phyloP scores from a whole-genome alignment of 2,888 invertebrate genomes.

The Pachycephus smyrnensis region DNA sequence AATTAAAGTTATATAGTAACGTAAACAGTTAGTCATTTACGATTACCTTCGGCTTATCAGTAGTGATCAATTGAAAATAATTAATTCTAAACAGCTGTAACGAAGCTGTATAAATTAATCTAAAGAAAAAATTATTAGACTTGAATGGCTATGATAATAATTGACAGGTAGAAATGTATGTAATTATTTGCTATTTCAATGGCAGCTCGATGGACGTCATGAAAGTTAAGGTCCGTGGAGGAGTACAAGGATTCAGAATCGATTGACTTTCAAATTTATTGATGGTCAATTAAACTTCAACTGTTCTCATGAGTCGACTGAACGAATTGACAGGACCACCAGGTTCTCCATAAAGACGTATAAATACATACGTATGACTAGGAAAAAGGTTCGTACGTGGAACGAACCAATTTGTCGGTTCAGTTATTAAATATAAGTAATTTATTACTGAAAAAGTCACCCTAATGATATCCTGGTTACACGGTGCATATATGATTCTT shows the following conservation, averaged over 20 bases:
- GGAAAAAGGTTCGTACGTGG: background rate
- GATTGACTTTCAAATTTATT: background rate
- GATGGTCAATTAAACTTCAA: background rate
- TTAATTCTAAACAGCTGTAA: too few species aligned
- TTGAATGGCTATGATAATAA: too few species aligned
- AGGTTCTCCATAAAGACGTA: background rate
- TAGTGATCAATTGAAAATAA: too few species aligned
- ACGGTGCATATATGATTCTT: background rate
- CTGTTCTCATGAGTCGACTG: background rate
- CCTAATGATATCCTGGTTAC: background rate
- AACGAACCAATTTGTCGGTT: background rate
- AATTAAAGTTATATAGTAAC: too few species aligned
- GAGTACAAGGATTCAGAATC: background rate
- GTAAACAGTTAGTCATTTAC: too few species aligned
- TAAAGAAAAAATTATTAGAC: too few species aligned
- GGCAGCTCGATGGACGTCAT: too few species aligned
- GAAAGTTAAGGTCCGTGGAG: too few species aligned
- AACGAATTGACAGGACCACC: background rate
- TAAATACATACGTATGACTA: background rate
- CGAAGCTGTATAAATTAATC: too few species aligned
- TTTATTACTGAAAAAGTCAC: background rate
- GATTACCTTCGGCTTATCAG: too few species aligned
- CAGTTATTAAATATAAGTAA: background rate
- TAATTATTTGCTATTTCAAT: too few species aligned
- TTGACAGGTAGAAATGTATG: too few species aligned